Percentiles rank a stretch among this genome's conserved stretches.
phyloP scores from a whole-genome alignment of 1,140 invertebrate species.

The Colletes latitarsis region DNA sequence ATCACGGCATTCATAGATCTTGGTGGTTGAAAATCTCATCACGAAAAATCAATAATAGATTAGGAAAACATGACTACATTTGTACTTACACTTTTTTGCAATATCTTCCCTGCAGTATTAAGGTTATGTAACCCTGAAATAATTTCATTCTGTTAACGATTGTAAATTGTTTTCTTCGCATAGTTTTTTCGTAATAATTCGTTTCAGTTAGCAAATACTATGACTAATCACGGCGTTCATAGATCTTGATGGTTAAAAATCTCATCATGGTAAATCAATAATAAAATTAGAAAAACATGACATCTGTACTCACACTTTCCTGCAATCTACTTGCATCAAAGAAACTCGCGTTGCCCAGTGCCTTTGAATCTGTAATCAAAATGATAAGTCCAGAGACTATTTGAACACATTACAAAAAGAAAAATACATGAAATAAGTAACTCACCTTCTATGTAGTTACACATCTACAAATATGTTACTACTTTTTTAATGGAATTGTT shows the following conservation, averaged over 20 bases:
- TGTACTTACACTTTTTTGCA: conserved; percentile 1
- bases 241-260: conserved; percentile 63
- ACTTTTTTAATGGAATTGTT: not conserved
- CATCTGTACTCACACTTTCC: not conserved
- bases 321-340: not conserved
- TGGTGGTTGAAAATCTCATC: conserved; percentile 56
- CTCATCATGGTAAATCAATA: conserved; percentile 26
- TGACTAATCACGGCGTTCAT: conserved; percentile 64
- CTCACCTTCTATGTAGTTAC: not conserved
- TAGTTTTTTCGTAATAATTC: not conserved
- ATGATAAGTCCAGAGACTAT: not conserved
- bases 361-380: not conserved
- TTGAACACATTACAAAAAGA: not conserved
- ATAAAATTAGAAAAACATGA: not conserved
- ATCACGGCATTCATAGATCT: conserved; percentile 69
- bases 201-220: conserved; percentile 65
- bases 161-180: too few relatives aligned
- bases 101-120: not conserved
- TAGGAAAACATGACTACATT: not conserved
- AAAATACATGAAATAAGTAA: not conserved
- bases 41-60: not conserved
- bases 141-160: not conserved
- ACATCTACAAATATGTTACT: not conserved
- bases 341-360: too few relatives aligned
- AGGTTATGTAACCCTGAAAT: not conserved